phyloP scores from a whole-genome alignment of 2,888 invertebrate species.

The Philaethria dido region DNA sequence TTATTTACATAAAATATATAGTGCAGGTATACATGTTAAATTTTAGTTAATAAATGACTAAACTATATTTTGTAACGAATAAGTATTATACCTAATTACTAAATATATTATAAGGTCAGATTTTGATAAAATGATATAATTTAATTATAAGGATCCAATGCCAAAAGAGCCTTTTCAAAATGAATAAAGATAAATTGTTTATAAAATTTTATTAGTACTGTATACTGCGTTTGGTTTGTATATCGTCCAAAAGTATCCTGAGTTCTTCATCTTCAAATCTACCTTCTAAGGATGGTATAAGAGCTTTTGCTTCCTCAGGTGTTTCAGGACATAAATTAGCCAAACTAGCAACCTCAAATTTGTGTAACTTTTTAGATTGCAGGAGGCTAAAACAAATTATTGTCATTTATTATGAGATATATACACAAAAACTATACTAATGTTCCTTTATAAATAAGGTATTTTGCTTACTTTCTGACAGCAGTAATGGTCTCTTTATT shows the following conservation, averaged over 20 bases:
- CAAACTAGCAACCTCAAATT: constrained; percentile 98
- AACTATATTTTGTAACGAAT: too few species aligned
- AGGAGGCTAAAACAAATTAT: constrained; percentile 86
- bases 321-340: constrained; percentile 99
- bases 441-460: background rate
- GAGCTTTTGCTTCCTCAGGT: constrained; percentile 98
- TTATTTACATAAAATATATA: too few species aligned
- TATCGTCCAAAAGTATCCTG: constrained; percentile 97
- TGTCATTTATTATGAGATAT: background rate
- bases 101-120: too few species aligned
- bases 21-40: too few species aligned
- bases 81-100: too few species aligned
- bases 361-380: constrained; percentile 97
- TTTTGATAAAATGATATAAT: too few species aligned
- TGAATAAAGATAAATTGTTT: constrained; percentile 4
- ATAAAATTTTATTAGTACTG: constrained; percentile 88
- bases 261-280: constrained; percentile 99
- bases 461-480: constrained; percentile 90
- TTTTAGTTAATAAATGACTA: too few species aligned
- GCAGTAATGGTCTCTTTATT: constrained; percentile 99
- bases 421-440: background rate
- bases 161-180: too few species aligned
- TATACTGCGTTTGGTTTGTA: constrained; percentile 98
- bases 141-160: too few species aligned
- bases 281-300: constrained; percentile 98